phyloP scores from a whole-genome alignment of 2,797 vertebrate species.

The Enteromius treurensis region DNA sequence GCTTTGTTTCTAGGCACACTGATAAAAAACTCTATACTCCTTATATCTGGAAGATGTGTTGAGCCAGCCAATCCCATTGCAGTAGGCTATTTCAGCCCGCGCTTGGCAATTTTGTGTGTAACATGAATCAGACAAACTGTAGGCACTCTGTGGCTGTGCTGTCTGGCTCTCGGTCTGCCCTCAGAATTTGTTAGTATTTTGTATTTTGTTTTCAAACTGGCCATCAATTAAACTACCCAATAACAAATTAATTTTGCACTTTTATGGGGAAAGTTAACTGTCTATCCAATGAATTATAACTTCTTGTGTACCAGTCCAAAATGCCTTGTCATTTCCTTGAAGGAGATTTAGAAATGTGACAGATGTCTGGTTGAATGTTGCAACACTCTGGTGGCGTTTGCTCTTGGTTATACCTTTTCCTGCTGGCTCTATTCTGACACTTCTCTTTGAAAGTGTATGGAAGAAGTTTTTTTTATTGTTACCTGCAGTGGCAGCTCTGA shows the following conservation, averaged over 20 bases:
- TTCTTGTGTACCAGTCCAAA: constrained; percentile 7
- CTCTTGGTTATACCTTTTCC: constrained; percentile 17
- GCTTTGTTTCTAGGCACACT: background rate
- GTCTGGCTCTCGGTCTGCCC: background rate
- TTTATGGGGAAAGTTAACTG: background rate
- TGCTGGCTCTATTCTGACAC: background rate
- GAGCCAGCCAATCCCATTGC: background rate
- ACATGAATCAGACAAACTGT: constrained; percentile 3
- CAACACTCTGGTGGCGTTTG: constrained; percentile 1
- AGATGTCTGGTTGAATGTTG: constrained; percentile 9
- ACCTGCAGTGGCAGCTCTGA: constrained; percentile 1
- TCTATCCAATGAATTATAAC: background rate
- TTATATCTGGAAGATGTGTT: background rate
- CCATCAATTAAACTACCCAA: background rate
- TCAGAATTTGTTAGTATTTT: background rate
- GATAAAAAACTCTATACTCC: background rate
- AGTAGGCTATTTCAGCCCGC: background rate
- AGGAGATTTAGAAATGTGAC: constrained; percentile 33
- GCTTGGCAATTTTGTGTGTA: background rate
- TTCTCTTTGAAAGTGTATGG: constrained; percentile 7
- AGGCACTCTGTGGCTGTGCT: background rate
- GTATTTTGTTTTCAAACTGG: background rate
- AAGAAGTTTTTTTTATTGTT: constrained; percentile 21
- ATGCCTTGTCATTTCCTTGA: constrained; percentile 23
- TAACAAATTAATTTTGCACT: constrained; percentile 1